phyloP scores from a whole-genome alignment of 2,797 vertebrate genomes.

The Lacerta agilis region DNA sequence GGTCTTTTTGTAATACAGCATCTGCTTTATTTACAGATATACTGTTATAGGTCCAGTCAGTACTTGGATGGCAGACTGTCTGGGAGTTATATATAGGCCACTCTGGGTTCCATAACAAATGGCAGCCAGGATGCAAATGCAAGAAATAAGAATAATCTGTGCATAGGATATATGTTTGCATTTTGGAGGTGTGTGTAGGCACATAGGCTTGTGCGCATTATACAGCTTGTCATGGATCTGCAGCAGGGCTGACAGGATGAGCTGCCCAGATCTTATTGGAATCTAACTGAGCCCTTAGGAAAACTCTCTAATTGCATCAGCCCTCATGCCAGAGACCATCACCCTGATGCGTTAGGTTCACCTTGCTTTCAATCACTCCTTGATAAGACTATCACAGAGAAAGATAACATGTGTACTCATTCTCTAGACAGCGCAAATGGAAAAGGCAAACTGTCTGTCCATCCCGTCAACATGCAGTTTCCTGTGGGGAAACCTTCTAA shows the following conservation, averaged over 20 bases:
- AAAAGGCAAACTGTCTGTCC: constrained; percentile 2
- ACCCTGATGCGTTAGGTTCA: constrained; percentile 1
- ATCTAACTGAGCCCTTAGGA: neutral
- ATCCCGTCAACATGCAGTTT: neutral
- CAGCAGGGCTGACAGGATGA: neutral
- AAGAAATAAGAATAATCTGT: no score
- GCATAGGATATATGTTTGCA: neutral
- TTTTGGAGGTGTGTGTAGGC: neutral
- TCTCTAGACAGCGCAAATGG: neutral
- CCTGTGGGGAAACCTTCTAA: neutral
- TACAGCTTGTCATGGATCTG: neutral
- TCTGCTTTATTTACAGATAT: no score
- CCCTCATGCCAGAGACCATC: neutral
- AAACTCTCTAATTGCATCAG: neutral
- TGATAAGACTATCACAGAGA: constrained; percentile 18
- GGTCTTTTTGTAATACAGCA: no score
- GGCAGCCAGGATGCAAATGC: no score
- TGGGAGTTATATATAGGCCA: no score
- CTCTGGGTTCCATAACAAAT: no score
- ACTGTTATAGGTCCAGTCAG: no score
- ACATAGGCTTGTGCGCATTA: neutral
- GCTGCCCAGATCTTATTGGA: neutral
- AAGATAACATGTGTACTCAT: neutral
- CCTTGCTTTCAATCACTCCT: neutral
- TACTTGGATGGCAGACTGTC: no score